Evolutionary conservation across 2,113 vertebrate species (phyloP).

Genomic region (Hepsetus odoe): DNA sequence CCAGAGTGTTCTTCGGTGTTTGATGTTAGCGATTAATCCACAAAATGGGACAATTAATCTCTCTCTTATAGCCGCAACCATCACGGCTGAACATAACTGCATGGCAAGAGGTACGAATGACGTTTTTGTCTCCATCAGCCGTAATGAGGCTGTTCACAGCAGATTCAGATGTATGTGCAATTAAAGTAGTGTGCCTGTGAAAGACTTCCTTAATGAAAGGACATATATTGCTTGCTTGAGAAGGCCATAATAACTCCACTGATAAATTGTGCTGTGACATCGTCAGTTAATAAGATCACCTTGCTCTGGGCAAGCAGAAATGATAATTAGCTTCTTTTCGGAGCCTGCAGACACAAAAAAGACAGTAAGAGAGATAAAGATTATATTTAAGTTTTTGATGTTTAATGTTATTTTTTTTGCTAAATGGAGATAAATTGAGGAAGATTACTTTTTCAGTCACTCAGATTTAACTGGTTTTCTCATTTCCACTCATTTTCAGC

Average conservation of each 20-base stretch:
- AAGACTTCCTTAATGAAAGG: constrained; percentile 60
- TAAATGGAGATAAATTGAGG: constrained; percentile 42
- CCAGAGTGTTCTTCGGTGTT: constrained; percentile 37
- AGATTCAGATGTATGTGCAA: constrained; percentile 53
- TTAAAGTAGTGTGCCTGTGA: constrained; percentile 55
- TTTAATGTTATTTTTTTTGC: constrained; percentile 32
- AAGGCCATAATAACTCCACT: constrained; percentile 57
- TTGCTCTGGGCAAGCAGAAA: constrained; percentile 59
- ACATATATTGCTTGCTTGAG: constrained; percentile 55
- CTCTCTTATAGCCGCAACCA: constrained; percentile 34
- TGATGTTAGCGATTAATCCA: constrained; percentile 49
- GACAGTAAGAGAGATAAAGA: constrained; percentile 51
- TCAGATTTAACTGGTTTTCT: background rate
- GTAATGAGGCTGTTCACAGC: constrained; percentile 47
- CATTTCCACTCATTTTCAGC: background rate
- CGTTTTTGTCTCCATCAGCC: constrained; percentile 38
- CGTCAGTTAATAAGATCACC: constrained; percentile 63
- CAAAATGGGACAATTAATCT: constrained; percentile 36
- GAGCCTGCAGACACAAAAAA: constrained; percentile 47
- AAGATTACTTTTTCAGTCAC: constrained; percentile 9
- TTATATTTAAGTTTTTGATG: constrained; percentile 44
- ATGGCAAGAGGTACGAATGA: constrained; percentile 31
- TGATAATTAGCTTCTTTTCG: constrained; percentile 60
- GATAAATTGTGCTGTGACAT: constrained; percentile 64
- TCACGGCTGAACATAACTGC: constrained; percentile 29